Evolutionary conservation across 2,797 vertebrate species (phyloP).

Genomic region (Pseudopleuronectes americanus): DNA sequence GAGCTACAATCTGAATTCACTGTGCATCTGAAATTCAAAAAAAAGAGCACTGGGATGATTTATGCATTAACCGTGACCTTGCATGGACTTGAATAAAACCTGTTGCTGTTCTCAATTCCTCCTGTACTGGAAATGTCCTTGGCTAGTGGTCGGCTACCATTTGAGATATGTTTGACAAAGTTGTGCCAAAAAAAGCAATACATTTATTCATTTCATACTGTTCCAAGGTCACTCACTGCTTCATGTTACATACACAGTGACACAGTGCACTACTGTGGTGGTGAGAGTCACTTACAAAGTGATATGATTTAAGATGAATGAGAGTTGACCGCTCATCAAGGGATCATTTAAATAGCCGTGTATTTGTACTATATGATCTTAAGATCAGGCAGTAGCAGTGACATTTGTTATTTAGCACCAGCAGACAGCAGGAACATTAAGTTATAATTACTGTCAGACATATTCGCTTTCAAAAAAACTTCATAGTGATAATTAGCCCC

Average conservation of each 20-base stretch:
- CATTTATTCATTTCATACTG: neutral
- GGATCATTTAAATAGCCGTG: no score
- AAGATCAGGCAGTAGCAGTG: no score
- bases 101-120: neutral
- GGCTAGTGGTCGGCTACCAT: neutral
- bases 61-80: slow-evolving; percentile 1
- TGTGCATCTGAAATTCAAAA: neutral
- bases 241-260: neutral
- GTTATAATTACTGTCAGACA: neutral
- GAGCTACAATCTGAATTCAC: neutral
- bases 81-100: neutral
- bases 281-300: neutral
- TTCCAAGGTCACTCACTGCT: neutral
- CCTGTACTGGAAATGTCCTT: neutral
- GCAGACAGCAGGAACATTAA: no score
- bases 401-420: no score
- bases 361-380: no score
- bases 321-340: neutral
- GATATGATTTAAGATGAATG: neutral
- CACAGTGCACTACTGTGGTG: neutral
- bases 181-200: neutral
- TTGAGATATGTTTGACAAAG: neutral
- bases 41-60: neutral
- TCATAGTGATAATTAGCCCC: neutral
- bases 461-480: neutral